phyloP scores from a whole-genome alignment of 2,888 invertebrate species.

The Byasa hedistus region DNA sequence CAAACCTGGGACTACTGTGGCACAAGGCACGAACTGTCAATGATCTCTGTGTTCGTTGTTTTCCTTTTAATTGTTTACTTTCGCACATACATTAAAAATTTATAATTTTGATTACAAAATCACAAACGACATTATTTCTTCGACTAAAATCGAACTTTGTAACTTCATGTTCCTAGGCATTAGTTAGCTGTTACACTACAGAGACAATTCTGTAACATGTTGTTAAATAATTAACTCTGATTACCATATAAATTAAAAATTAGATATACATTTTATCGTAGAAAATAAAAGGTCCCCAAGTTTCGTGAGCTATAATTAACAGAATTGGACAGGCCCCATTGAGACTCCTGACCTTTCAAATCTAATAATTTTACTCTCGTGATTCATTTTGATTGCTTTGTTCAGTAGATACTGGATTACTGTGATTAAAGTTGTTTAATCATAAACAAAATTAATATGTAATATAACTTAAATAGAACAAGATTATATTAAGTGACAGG shows the following conservation, averaged over 20 bases:
- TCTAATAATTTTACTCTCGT: conserved; percentile 9
- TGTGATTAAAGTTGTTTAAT: conserved; percentile 5
- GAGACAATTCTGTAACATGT: background rate
- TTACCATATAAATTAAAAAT: background rate
- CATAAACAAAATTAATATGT: background rate
- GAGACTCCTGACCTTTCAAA: conserved; percentile 8
- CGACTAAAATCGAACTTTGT: no score
- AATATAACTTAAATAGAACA: background rate
- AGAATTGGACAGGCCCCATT: background rate
- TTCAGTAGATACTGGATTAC: conserved; percentile 5
- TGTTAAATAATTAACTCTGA: background rate
- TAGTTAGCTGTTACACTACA: no score
- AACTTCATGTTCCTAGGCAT: no score
- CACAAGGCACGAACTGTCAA: no score
- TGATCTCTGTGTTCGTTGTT: no score
- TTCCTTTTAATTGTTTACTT: no score
- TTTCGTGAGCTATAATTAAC: conserved; percentile 1
- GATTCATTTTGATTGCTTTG: conserved; percentile 7
- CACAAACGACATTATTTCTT: no score
- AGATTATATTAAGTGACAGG: background rate
- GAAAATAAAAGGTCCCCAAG: background rate
- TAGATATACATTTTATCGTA: background rate
- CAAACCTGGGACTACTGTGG: no score
- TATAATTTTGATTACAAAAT: no score
- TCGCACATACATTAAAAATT: no score